phyloP scores from a whole-genome alignment of 2,113 vertebrate genomes.

The Heptranchias perlo region DNA sequence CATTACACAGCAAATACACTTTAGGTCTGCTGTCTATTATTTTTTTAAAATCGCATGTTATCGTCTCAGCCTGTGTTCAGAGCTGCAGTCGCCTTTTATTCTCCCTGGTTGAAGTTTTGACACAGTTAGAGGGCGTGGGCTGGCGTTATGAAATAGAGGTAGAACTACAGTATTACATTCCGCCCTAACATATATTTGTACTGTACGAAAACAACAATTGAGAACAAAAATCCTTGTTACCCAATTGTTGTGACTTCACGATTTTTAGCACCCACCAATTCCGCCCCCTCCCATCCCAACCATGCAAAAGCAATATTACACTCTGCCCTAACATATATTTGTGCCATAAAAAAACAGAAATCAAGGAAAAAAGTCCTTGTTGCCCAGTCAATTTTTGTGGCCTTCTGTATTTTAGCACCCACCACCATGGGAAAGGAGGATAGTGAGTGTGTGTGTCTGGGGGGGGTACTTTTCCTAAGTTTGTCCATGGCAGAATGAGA shows the following conservation, averaged over 20 bases:
- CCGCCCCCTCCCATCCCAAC: not conserved
- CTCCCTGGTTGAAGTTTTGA: constrained; percentile 17
- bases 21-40: no score
- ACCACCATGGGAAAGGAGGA: not conserved
- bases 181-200: not conserved
- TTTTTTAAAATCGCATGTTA: not conserved
- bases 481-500: not conserved
- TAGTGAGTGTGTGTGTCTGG: not conserved
- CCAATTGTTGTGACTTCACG: not conserved
- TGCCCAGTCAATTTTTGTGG: not conserved
- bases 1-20: not conserved
- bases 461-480: not conserved
- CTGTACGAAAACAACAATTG: not conserved
- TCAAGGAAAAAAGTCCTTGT: not conserved
- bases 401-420: not conserved
- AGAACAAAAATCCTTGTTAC: no score
- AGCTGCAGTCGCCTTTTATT: not conserved
- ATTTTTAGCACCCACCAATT: not conserved
- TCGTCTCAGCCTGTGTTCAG: no score
- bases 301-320: not conserved
- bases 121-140: constrained; percentile 32
- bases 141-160: not conserved
- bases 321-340: not conserved
- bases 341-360: not conserved
- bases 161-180: not conserved